phyloP scores from a whole-genome alignment of 2,888 invertebrate genomes.

The Melanophora roralis region DNA sequence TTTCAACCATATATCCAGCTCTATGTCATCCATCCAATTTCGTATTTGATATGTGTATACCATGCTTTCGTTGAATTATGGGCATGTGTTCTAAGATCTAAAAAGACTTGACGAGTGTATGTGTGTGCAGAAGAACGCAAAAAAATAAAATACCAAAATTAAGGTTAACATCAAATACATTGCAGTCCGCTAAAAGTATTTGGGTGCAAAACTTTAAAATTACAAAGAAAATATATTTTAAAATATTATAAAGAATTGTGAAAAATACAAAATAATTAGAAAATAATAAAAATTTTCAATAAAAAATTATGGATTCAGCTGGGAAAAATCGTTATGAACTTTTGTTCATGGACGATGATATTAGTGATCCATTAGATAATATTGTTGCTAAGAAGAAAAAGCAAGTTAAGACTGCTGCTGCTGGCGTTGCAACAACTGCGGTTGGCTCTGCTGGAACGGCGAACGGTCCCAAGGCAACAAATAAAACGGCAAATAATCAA shows the following conservation, averaged over 20 bases:
- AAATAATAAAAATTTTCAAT: conserved; percentile 45
- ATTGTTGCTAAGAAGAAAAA: conserved; percentile 74
- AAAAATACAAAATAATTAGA: conserved; percentile 51
- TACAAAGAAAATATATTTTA: conserved; percentile 36
- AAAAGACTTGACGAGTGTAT: conserved; percentile 39
- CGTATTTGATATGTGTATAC: conserved; percentile 73
- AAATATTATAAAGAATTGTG: conserved; percentile 20
- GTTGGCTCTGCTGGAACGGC: conserved; percentile 56
- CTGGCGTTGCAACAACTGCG: conserved; percentile 58
- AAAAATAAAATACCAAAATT: conserved; percentile 67
- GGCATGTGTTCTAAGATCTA: conserved; percentile 67
- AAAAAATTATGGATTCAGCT: conserved; percentile 74
- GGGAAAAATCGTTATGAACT: conserved; percentile 77
- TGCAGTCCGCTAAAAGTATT: conserved; percentile 62
- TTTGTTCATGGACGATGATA: conserved; percentile 77
- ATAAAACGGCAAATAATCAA: conserved; percentile 54
- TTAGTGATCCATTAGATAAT: conserved; percentile 77
- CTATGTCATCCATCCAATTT: conserved; percentile 38
- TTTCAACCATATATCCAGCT: conserved; percentile 28
- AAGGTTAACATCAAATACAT: conserved; percentile 69
- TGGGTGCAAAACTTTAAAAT: conserved; percentile 61
- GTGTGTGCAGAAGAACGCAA: conserved; percentile 67
- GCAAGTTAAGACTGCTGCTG: conserved; percentile 70
- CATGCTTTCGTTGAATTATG: conserved; percentile 66
- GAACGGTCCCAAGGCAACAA: conserved; percentile 64